Base-by-base conservation (phyloP, 2,888 invertebrate species). In the Noctua janthina region DNA sequence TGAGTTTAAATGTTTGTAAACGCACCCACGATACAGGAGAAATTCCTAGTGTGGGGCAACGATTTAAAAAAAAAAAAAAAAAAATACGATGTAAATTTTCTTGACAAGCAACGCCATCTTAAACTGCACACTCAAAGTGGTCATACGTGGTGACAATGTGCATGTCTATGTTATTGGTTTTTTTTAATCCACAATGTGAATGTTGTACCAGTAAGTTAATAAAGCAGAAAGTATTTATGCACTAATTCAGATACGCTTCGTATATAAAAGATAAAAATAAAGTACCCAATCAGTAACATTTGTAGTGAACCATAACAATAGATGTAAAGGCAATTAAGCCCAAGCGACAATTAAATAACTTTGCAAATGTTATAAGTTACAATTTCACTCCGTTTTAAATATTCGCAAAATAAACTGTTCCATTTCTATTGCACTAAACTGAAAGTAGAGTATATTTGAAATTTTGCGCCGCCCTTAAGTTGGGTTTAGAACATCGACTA, bases 371-470 rank as follows among this genome's bases (percentile, higher is more conserved):
- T 59, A 11, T n/a, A 59, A n/a, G 56, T 72, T 10, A 23, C 3
- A 79, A 82, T 43, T 56, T n/a, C 1, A 46, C 29, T n/a, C 10
- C 11, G 8, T 81, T 54, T 35, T 7, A 62, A 62, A n/a, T 43
- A 46, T 29, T 54, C 46, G 13, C 0, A 29, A 74, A 79, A 54
- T 82, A 64, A 54, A 74, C 8, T 35, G 10, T 23, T 54, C n/a
- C n/a, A 20, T n/a, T 39, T 39, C 10, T 5, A 39, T 66, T 59
- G 17, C 39, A 67, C 17, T 49, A 10, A 35, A 39, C 23, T 11
- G 6, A 11, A 66, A 39, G 20, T 43, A 23, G 39, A 23, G 39
- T 39, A 23, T 2, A 67, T 66, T 66, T 23, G 1, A 7, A 35
- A 35, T 17, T 3, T 23, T 66, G 39, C 39, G 39, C 11, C 23